A percentile compares a stretch with the other conserved stretches of the same genome.
Evolutionary conservation across 2,888 invertebrate genomes (phyloP).

Genomic region (Ormia ochracea): DNA sequence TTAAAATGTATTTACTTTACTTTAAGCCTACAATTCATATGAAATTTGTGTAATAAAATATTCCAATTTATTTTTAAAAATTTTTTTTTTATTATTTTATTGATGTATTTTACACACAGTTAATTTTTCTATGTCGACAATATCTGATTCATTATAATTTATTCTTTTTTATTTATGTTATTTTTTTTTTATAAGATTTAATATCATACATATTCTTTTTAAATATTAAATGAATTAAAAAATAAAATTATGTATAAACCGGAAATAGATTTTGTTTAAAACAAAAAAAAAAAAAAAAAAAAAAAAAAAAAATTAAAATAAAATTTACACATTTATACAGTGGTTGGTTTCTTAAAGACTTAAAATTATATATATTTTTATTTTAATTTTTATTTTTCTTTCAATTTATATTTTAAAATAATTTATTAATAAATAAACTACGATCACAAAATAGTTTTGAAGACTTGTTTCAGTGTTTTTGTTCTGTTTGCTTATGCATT

Average conservation of each 20-base stretch:
- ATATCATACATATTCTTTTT: slow-evolving; percentile 40
- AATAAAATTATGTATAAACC: not conserved
- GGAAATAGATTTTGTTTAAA: slow-evolving; percentile 11
- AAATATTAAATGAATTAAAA: slow-evolving; percentile 4
- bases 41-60: slow-evolving; percentile 45
- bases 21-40: slow-evolving; percentile 51
- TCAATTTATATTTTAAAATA: slow-evolving; percentile 51
- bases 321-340: slow-evolving; percentile 60
- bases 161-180: slow-evolving; percentile 23
- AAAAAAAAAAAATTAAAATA: no score
- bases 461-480: slow-evolving; percentile 48
- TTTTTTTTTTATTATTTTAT: not conserved
- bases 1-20: slow-evolving; percentile 44
- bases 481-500: slow-evolving; percentile 8
- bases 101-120: slow-evolving; percentile 44
- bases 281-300: no score
- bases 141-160: slow-evolving; percentile 1
- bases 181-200: not conserved
- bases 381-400: slow-evolving; percentile 5
- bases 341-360: slow-evolving; percentile 33
- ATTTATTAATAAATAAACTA: slow-evolving; percentile 62
- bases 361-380: no score
- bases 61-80: slow-evolving; percentile 2
- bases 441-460: slow-evolving; percentile 61
- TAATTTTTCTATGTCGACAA: slow-evolving; percentile 38